phyloP scores from a whole-genome alignment of 2,888 invertebrate genomes.

The Brachynemurus nebulosus region DNA sequence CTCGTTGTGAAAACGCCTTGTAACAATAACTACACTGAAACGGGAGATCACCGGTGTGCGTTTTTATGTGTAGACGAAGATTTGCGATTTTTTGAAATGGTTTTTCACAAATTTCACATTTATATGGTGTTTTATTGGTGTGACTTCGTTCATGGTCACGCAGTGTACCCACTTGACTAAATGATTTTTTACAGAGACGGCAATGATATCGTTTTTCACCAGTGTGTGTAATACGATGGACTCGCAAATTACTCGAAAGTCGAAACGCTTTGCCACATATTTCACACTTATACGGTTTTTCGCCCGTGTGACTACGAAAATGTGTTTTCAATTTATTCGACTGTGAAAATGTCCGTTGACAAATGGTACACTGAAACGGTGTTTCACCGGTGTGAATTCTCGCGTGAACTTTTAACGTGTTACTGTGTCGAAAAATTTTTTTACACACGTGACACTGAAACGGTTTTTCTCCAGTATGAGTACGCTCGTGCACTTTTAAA shows the following conservation, averaged over 20 bases:
- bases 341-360: background rate
- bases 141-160: background rate
- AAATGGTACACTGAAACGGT: background rate
- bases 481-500: background rate
- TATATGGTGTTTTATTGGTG: background rate
- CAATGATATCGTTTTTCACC: constrained; percentile 1
- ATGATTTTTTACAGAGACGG: background rate
- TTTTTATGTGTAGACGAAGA: background rate
- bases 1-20: background rate
- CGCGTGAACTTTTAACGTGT: background rate
- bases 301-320: background rate
- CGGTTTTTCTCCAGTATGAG: too few relatives aligned
- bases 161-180: background rate
- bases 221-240: background rate
- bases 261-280: background rate
- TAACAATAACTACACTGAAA: background rate
- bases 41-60: background rate
- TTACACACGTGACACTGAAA: background rate
- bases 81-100: background rate
- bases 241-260: background rate
- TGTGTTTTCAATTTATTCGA: background rate
- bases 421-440: background rate
- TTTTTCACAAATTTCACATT: background rate
- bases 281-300: background rate
- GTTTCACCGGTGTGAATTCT: background rate